Conservation (phyloP, 2,113 vertebrate genomes). For the Pogonocichla stellata region DNA sequence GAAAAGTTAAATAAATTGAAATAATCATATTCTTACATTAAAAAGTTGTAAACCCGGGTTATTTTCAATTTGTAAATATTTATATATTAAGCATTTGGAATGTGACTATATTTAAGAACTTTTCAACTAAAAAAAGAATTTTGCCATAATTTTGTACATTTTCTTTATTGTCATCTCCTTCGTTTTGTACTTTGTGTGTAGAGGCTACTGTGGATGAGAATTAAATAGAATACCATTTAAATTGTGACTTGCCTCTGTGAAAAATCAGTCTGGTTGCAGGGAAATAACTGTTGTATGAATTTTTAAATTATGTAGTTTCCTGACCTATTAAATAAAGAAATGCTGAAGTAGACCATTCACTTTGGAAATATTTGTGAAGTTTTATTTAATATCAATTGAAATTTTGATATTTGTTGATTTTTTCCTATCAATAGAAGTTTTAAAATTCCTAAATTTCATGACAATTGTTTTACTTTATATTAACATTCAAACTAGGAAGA, state of each 20-base stretch:
- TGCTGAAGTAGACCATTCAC: background rate
- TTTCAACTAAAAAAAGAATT: background rate
- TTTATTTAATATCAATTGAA: background rate
- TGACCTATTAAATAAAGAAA: background rate
- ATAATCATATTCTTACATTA: background rate
- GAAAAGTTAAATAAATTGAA: background rate
- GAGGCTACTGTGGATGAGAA: background rate
- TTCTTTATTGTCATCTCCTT: background rate
- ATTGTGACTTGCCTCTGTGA: background rate
- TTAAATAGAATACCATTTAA: slow-evolving; percentile 13
- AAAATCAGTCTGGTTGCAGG: background rate
- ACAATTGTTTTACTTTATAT: background rate
- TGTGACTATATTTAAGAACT: background rate
- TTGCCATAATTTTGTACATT: background rate
- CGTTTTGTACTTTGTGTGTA: background rate
- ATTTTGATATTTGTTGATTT: background rate
- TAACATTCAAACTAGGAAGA: background rate
- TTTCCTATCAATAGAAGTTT: background rate
- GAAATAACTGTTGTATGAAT: background rate
- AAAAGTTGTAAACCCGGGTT: background rate
- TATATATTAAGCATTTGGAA: background rate
- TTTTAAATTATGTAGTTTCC: slow-evolving; percentile 42
- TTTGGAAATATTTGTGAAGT: background rate
- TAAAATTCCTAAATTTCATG: background rate
- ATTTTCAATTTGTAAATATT: background rate